phyloP scores from a whole-genome alignment of 2,113 vertebrate species.

The Irena cyanogastra region DNA sequence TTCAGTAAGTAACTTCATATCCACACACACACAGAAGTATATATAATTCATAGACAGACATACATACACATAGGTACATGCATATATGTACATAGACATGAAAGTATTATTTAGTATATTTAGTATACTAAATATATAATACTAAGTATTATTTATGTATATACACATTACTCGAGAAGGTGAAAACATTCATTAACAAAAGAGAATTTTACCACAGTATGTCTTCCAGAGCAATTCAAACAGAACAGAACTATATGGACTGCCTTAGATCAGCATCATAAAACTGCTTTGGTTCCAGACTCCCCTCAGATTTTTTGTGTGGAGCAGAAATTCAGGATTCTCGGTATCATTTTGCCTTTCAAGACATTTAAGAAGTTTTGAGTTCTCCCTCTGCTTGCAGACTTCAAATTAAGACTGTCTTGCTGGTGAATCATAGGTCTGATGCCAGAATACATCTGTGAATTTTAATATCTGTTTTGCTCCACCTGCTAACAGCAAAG shows the following conservation, averaged over 20 bases:
- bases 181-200: neutral
- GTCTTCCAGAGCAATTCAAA: neutral
- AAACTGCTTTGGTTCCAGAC: neutral
- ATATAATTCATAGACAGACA: neutral
- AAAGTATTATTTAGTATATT: neutral
- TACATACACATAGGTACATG: neutral
- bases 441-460: neutral
- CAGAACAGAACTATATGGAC: neutral
- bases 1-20: neutral
- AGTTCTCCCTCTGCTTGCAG: neutral
- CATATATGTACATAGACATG: neutral
- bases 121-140: no score
- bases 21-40: accelerated
- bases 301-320: neutral
- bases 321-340: neutral
- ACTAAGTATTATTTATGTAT: no score
- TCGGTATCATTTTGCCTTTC: neutral
- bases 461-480: neutral
- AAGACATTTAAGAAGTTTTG: neutral
- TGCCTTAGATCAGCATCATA: neutral
- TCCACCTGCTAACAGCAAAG: neutral
- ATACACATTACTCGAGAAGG: neutral
- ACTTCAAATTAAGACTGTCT: neutral
- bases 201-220: neutral
- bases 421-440: neutral